Base-by-base conservation (phyloP, 1,140 invertebrate species). In the Philotrypesis tridentata region DNA sequence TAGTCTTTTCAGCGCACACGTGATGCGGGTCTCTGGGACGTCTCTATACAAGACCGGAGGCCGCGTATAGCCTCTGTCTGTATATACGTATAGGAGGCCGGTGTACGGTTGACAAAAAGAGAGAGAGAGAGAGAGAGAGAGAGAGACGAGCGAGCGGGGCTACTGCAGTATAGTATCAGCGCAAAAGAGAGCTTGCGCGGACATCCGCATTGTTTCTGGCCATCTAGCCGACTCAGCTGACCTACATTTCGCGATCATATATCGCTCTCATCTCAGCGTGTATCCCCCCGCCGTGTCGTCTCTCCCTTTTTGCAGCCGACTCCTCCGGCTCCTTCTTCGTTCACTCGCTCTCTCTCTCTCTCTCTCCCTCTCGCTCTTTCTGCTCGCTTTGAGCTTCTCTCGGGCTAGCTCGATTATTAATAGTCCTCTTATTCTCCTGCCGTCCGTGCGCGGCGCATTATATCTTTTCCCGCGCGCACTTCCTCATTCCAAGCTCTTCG, bases 141-240 rank as follows among this genome's bases (percentile, higher is more conserved):
- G 3, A 65, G 27, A 65, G 23, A 65, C 23, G 61, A 25, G 3
- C 25, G 25, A 27, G 12, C 23, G 4, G 7, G 4, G 61, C 61
- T 14, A 25, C 61, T 25, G 25, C 8, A 65, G 61, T 8, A n/a
- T n/a, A 17, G 61, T 7, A 17, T 5, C 23, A 29, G 23, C 5
- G 61, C 23, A 65, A 65, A 65, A 65, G 27, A 65, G 27, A 65
- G 61, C 61, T 27, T 29, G 67, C 17, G 67, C 31, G 67, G 31
- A 33, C 27, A 70, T 70, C 67, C 67, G 31, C 67, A 70, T 70
- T 70, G 67, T 70, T 70, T 70, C 67, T 70, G 67, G 67, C 75
- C 31, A 78, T 78, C 65, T 48, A 67, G 75, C 65, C 65, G 63
- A 78, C 33, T 78, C 75, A 78, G 75, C 75, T 76, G 74, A 78